phyloP scores from a whole-genome alignment of 2,797 vertebrate species.

The Aotus griseimembra region DNA sequence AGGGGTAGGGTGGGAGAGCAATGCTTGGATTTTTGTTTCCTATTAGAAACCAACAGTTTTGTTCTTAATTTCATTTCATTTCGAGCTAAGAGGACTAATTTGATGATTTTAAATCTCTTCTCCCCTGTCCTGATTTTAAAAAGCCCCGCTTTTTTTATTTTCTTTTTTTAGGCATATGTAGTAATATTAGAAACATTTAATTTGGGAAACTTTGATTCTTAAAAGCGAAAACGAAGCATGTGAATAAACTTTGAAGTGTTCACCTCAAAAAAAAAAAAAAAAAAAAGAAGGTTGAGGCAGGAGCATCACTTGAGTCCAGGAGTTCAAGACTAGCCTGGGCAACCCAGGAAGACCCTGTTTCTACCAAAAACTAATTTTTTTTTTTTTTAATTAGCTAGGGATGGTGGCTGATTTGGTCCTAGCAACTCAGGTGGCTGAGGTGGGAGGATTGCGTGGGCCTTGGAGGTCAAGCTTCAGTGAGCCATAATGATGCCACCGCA shows the following conservation, averaged over 20 bases:
- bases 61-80: conserved; percentile 81
- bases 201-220: conserved; percentile 86
- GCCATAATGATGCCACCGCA: neutral
- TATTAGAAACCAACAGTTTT: conserved; percentile 81
- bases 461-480: neutral
- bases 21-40: conserved; percentile 80
- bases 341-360: too few species aligned
- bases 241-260: conserved; percentile 88
- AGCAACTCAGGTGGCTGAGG: neutral
- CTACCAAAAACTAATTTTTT: too few species aligned
- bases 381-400: too few species aligned
- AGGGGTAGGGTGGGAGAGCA: conserved; percentile 75
- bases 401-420: neutral
- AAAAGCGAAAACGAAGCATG: conserved; percentile 83
- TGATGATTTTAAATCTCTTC: conserved; percentile 67
- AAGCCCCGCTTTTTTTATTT: conserved; percentile 77
- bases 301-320: too few species aligned
- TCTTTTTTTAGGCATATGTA: conserved; percentile 76
- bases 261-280: conserved; percentile 57
- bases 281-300: too few species aligned
- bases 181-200: conserved; percentile 81
- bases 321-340: too few species aligned
- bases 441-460: neutral
- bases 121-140: conserved; percentile 80
- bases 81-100: conserved; percentile 78